Evolutionary conservation across 2,797 vertebrate species (phyloP).

Genomic region (Gallinago solitaria): DNA sequence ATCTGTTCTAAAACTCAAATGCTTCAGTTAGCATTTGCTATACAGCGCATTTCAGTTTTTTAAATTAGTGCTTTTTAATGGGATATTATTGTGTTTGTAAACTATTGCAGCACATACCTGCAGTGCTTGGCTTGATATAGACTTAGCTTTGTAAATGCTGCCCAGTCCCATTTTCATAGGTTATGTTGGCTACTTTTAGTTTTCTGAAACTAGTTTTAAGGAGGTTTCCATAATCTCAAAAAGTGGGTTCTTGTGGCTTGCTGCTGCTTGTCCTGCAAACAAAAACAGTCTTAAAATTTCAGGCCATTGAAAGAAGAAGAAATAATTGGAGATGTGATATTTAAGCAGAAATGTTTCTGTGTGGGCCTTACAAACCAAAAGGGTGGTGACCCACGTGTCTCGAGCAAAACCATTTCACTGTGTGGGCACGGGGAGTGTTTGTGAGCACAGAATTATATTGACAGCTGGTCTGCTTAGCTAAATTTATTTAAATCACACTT

Average conservation of each 20-base stretch:
- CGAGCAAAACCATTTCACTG: neutral
- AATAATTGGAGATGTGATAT: neutral
- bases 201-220: neutral
- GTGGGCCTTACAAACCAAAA: neutral
- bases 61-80: neutral
- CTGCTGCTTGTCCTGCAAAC: neutral
- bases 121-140: neutral
- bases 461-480: accelerated
- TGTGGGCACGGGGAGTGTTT: accelerated
- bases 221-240: neutral
- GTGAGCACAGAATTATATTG: neutral
- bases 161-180: neutral
- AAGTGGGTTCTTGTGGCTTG: neutral
- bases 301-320: neutral
- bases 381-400: accelerated
- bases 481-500: neutral
- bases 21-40: neutral
- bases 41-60: neutral
- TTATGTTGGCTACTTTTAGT: neutral
- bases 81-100: neutral
- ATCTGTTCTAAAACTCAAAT: neutral
- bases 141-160: neutral
- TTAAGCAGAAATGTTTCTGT: neutral
- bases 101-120: neutral
- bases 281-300: neutral